Base-by-base conservation (phyloP, 2,113 vertebrate species). In the Mormyrus lacerda region DNA sequence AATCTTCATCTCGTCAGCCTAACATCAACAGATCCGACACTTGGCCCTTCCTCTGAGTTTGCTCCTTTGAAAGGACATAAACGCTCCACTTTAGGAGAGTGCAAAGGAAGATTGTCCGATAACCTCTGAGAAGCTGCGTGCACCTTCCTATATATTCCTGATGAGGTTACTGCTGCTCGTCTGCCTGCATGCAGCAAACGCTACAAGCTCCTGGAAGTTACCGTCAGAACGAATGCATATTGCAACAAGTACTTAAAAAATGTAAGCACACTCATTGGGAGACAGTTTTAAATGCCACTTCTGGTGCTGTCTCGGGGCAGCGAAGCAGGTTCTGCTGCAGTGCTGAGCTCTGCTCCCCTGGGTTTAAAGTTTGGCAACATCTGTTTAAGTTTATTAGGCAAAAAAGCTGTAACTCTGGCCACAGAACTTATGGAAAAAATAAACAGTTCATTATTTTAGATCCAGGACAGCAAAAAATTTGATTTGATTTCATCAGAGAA, bases 371-470 rank as follows among this genome's bases (percentile, higher is more conserved):
- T 92, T 94, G 94, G 94, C 93, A 95, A 96, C 95, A 96, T 96
- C 95, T 95, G 95, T 95, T 95, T 94, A 93, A 94, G 93, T 96
- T 95, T 95, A 96, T 93, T 92, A 93, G 93, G 90, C 91, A 85
- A 91, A 90, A 88, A 90, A 88, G 85, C 89, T 89, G 53, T 50
- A 73, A 85, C 44, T 87, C 45, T 53, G 47, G 84, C 89, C 61
- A 87, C 88, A 90, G 89, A 58, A 84, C 50, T n/a, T 58, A 51
- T 27, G 89, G 85, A 51, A n/a, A 89, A 90, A 87, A 89, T 35
- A 89, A 73, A 89, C 24, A 53, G 65, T 11, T 53, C 48, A 86
- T 90, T 87, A 61, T 90, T 90, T 79, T 45, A 87, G 85, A 65
- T 79, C 45, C 31, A 79, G 31, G 48, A 39, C 47, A 87, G 61